Evolutionary conservation across 2,113 vertebrate species (phyloP).

Genomic region (Thomomys bottae): DNA sequence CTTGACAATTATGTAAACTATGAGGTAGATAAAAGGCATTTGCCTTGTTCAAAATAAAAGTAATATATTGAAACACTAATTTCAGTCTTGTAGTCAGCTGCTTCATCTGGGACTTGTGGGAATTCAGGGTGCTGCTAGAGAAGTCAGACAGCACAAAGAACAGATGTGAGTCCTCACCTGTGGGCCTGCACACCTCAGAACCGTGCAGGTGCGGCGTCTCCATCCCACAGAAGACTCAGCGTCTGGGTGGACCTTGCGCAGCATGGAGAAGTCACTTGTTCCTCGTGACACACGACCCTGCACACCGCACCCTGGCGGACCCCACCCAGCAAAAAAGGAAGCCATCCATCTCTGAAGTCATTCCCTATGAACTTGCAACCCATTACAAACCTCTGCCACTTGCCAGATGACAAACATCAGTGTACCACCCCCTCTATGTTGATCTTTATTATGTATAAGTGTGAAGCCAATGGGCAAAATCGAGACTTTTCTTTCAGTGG

Average conservation of each 20-base stretch:
- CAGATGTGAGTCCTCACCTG: background rate
- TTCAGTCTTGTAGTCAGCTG: background rate
- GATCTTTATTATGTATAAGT: conserved; percentile 24
- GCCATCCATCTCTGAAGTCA: background rate
- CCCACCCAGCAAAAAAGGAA: conserved; percentile 28
- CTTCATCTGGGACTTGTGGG: background rate
- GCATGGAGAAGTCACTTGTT: background rate
- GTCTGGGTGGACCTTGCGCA: background rate
- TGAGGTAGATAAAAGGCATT: background rate
- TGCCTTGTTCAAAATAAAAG: conserved; percentile 47
- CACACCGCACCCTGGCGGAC: background rate
- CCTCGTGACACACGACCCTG: background rate
- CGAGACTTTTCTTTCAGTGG: background rate
- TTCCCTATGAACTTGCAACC: background rate
- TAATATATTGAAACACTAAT: conserved; percentile 31
- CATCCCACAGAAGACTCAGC: background rate
- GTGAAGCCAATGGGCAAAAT: background rate
- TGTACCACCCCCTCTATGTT: background rate
- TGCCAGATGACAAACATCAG: background rate
- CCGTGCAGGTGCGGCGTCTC: background rate
- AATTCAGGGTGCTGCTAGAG: background rate
- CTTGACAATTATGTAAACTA: background rate
- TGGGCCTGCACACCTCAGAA: background rate
- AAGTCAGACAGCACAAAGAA: background rate
- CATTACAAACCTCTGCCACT: background rate